Evolutionary conservation across 1,140 invertebrate species (phyloP).

Genomic region (Polypedilum pembai): DNA sequence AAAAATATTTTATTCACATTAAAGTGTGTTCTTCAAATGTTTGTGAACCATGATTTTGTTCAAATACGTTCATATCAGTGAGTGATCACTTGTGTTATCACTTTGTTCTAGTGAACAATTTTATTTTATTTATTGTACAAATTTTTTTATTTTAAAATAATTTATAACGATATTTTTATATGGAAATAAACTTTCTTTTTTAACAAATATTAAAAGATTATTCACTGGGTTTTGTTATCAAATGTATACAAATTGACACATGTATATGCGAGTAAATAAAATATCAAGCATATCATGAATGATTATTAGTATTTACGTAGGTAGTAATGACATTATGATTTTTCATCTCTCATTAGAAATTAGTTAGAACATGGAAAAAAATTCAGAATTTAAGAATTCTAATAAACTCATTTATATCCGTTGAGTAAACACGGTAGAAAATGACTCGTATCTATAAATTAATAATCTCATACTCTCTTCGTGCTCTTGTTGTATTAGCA

Average conservation of each 20-base stretch:
- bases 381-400: background rate
- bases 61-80: too few relatives aligned
- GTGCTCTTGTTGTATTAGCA: background rate
- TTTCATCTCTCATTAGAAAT: background rate
- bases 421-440: background rate
- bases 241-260: slow-evolving; percentile 2
- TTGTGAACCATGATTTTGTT: too few relatives aligned
- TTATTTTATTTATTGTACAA: too few relatives aligned
- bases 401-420: slow-evolving; percentile 1
- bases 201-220: too few relatives aligned
- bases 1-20: background rate
- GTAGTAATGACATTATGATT: slow-evolving; percentile 12
- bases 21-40: background rate
- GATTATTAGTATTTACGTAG: background rate
- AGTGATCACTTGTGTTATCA: too few relatives aligned
- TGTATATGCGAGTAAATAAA: background rate
- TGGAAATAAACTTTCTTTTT: too few relatives aligned
- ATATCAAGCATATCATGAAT: background rate
- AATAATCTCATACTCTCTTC: background rate
- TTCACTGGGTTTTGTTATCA: too few relatives aligned
- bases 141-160: too few relatives aligned
- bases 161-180: too few relatives aligned
- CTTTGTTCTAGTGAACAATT: too few relatives aligned
- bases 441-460: background rate
- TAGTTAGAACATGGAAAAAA: background rate